Percentiles rank a stretch among this genome's conserved stretches.
Evolutionary conservation across 1,140 invertebrate species (phyloP).

Genomic region (Microplitis demolitor): DNA sequence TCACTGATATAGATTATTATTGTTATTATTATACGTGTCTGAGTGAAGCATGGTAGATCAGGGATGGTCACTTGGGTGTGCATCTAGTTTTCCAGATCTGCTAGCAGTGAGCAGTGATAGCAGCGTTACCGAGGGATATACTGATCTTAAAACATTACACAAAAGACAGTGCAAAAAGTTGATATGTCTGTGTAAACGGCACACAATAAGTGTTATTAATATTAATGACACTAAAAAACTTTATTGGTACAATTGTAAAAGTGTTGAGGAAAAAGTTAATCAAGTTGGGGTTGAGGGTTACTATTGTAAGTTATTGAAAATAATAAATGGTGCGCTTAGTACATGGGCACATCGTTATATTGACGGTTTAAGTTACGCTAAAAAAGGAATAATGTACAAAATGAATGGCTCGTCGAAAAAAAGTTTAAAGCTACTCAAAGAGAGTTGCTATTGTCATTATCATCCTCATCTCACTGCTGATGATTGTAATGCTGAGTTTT

Average conservation of each 20-base stretch:
- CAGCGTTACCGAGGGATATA: slow-evolving; percentile 33
- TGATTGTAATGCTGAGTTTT: slow-evolving; percentile 59
- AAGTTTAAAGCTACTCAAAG: slow-evolving; percentile 59
- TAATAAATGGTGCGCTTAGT: slow-evolving; percentile 51
- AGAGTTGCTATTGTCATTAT: slow-evolving; percentile 60
- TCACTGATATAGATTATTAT: not conserved
- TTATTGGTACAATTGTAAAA: slow-evolving; percentile 58
- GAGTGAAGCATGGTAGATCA: slow-evolving; percentile 58
- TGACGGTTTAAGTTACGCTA: slow-evolving; percentile 44
- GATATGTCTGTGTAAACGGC: slow-evolving; percentile 53
- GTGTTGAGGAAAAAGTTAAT: slow-evolving; percentile 54
- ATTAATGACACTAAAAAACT: slow-evolving; percentile 54
- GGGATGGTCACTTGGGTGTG: slow-evolving; percentile 41
- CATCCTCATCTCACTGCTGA: slow-evolving; percentile 58
- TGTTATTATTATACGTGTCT: slow-evolving; percentile 13
- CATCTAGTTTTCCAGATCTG: slow-evolving; percentile 50
- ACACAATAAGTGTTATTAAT: slow-evolving; percentile 58
- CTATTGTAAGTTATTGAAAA: slow-evolving; percentile 52
- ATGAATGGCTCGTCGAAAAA: slow-evolving; percentile 55
- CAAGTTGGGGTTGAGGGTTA: slow-evolving; percentile 54
- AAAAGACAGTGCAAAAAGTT: slow-evolving; percentile 55
- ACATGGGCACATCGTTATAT: slow-evolving; percentile 54
- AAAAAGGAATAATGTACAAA: slow-evolving; percentile 55
- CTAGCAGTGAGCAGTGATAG: slow-evolving; percentile 47
- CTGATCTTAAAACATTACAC: slow-evolving; percentile 51